Conservation (phyloP, 2,888 invertebrate genomes). For the Dioctria linearis region DNA sequence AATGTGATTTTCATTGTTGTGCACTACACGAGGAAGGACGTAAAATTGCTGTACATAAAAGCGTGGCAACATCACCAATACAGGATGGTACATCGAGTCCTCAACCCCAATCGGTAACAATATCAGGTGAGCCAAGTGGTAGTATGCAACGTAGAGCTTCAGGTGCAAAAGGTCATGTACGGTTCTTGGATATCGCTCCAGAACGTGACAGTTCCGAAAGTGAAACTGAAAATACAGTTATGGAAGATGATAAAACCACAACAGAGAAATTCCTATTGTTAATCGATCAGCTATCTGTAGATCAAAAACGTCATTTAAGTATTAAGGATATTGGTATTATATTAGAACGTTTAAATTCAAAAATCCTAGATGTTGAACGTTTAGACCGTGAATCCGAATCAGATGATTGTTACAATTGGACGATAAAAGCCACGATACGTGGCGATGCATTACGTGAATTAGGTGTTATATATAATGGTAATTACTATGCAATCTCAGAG, state of each 20-base stretch:
- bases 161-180: conserved; percentile 83
- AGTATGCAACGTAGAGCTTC: conserved; percentile 70
- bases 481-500: conserved; percentile 95
- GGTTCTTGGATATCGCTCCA: conserved; percentile 84
- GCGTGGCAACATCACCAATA: conserved; percentile 93
- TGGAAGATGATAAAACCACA: conserved; percentile 91
- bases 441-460: conserved; percentile 92
- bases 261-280: conserved; percentile 93
- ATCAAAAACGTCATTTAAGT: conserved; percentile 92
- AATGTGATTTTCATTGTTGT: conserved; percentile 97
- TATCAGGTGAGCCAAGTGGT: conserved; percentile 71
- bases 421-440: conserved; percentile 94
- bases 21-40: conserved; percentile 94
- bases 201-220: conserved; percentile 92
- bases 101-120: conserved; percentile 74
- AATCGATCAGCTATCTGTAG: conserved; percentile 93
- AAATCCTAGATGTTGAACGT: conserved; percentile 93
- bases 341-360: conserved; percentile 91
- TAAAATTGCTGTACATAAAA: conserved; percentile 92
- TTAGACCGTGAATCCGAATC: conserved; percentile 93
- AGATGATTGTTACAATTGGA: conserved; percentile 96
- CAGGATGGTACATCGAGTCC: conserved; percentile 83
- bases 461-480: conserved; percentile 95
- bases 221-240: conserved; percentile 93
- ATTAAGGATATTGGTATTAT: conserved; percentile 97